Base-by-base conservation (phyloP, 2,888 invertebrate genomes). In the Trilocha varians region DNA sequence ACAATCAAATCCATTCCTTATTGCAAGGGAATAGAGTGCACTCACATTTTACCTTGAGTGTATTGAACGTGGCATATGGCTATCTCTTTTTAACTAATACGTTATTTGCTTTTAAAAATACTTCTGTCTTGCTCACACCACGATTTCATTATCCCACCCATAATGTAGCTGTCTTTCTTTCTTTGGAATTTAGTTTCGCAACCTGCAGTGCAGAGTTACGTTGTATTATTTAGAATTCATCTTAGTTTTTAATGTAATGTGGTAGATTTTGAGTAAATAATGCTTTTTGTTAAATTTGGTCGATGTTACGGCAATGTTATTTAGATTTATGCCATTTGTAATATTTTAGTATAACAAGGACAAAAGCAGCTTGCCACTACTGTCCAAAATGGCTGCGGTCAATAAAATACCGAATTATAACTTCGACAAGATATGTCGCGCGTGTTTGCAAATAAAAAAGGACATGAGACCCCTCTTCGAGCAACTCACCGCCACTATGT, bases 401-500 rank as follows among this genome's bases (percentile, higher is more conserved):
- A 70, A 59, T 60, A 78, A 74, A 71, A 55, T 60, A 39, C 70
- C 62, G 45, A 66, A 63, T 54, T 67, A 78, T 44, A 76, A 78
- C 51, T 75, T 90, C 55, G 89, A 89, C 53, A 89, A 89, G 77
- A 88, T 90, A 59, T 90, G 90, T 68, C 87, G 90, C 15, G 87
- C 89, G 40, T 90, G 90, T 70, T 78, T 90, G 58, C 86, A 87
- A 52, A 82, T 87, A 55, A 90, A 90, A 61, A 89, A 89, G 62
- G 90, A 90, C 59, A 89, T 90, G 89, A 77, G 89, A 53, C 90
- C 90, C 17, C 64, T 90, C 45, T 90, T 90, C 59, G 88, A 88
- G 51, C 90, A 89, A 64, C 87, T 89, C 49, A 88, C 90, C 34
- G 88, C 90, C 13, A 88, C 89, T 50, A 90, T 90, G 90, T 57